phyloP scores from a whole-genome alignment of 2,888 invertebrate species.

The Anthophora plumipes region DNA sequence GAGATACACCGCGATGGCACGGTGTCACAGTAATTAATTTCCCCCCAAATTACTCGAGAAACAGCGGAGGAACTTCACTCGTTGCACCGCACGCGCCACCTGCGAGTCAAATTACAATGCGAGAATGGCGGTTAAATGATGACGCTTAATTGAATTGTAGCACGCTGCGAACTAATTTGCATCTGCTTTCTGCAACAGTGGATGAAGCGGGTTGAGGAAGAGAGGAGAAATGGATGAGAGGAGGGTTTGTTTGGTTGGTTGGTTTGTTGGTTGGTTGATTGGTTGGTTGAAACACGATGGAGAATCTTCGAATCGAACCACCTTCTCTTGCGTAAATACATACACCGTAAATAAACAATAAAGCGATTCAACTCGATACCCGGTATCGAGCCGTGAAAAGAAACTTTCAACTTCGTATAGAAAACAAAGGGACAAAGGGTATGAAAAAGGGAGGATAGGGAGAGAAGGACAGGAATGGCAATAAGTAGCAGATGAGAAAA shows the following conservation, averaged over 20 bases:
- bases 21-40: conserved; percentile 60
- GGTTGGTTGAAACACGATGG: not conserved
- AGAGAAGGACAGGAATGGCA: conserved; percentile 68
- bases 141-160: conserved; percentile 48
- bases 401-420: conserved; percentile 43
- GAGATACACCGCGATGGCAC: conserved; percentile 31
- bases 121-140: conserved; percentile 54
- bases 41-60: conserved; percentile 62
- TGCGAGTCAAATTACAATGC: conserved; percentile 59
- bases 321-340: not conserved
- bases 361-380: conserved; percentile 24
- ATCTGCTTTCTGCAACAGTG: conserved; percentile 9
- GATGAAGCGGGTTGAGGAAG: no score
- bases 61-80: conserved; percentile 44
- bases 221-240: not conserved
- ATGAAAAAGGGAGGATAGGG: not conserved
- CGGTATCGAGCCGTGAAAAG: conserved; percentile 35
- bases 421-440: conserved; percentile 47
- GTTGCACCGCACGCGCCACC: conserved; percentile 32
- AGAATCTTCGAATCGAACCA: conserved; percentile 1
- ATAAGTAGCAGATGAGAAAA: conserved; percentile 81
- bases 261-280: not conserved
- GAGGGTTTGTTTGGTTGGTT: not conserved
- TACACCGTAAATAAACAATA: conserved; percentile 28
- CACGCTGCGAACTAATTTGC: conserved; percentile 44